Percentiles rank a stretch among this genome's conserved stretches.
Conservation (phyloP, 2,797 vertebrate genomes). For the Cheirogaleus major region DNA sequence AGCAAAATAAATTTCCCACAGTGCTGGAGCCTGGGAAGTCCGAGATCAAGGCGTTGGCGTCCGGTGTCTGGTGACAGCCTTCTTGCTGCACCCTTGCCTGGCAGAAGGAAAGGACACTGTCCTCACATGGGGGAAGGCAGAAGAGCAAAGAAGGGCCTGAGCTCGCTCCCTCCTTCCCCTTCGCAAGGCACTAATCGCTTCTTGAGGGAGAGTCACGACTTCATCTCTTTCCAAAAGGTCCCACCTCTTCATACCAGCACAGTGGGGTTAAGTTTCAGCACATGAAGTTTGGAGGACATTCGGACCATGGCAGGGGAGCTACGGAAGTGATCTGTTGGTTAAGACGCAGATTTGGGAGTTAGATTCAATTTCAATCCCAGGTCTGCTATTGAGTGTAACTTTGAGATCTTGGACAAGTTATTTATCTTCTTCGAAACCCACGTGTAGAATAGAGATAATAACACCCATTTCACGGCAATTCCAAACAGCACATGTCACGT, state of each 20-base stretch:
- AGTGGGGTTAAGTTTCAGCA: background rate
- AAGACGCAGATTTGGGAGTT: background rate
- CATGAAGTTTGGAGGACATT: background rate
- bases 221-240: background rate
- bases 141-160: background rate
- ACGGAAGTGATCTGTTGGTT: background rate
- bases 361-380: background rate
- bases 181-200: background rate
- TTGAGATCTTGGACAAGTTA: background rate
- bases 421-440: background rate
- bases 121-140: background rate
- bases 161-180: background rate
- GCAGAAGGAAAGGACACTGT: background rate
- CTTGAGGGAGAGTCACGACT: background rate
- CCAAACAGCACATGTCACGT: background rate
- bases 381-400: background rate
- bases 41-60: background rate
- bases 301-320: background rate
- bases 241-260: background rate
- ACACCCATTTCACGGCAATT: background rate
- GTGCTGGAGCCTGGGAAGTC: background rate
- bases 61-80: background rate
- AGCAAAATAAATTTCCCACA: background rate
- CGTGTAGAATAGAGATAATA: background rate
- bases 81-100: background rate